Evolutionary conservation across 2,113 vertebrate species (phyloP).

Genomic region (Oncorhynchus masou): DNA sequence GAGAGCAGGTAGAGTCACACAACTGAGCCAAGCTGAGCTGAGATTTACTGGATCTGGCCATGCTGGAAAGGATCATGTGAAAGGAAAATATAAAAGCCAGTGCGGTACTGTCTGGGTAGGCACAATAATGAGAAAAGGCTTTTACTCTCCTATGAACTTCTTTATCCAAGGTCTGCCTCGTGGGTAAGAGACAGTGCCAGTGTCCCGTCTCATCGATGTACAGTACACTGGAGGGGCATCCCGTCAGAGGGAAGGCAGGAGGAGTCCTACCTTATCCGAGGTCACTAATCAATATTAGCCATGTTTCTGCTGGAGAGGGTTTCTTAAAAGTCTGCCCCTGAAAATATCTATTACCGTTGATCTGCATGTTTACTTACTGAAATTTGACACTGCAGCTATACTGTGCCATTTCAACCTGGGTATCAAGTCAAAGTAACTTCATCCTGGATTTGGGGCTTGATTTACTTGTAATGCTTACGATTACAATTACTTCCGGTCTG

Average conservation of each 20-base stretch:
- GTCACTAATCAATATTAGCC: slow-evolving; percentile 34
- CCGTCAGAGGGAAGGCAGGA: neutral
- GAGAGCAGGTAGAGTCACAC: slow-evolving; percentile 4
- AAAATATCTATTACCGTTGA: slow-evolving; percentile 1
- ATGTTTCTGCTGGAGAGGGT: slow-evolving; percentile 14
- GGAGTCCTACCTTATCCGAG: neutral
- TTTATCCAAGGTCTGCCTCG: neutral
- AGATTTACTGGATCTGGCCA: no score
- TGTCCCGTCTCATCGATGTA: neutral
- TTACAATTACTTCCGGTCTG: neutral
- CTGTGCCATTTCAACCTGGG: neutral
- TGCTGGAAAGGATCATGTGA: no score
- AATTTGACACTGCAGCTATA: neutral
- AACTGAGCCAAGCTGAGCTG: no score
- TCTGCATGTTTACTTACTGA: neutral
- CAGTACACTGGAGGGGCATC: neutral
- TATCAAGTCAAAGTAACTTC: neutral
- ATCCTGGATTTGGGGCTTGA: neutral
- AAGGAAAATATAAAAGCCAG: no score
- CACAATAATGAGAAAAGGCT: neutral
- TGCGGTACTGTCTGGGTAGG: no score
- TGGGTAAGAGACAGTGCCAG: neutral
- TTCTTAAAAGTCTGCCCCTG: slow-evolving; percentile 23
- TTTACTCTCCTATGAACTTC: neutral
- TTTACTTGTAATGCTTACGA: neutral